Conservation (phyloP, 2,113 vertebrate species). For the Microcebus murinus region DNA sequence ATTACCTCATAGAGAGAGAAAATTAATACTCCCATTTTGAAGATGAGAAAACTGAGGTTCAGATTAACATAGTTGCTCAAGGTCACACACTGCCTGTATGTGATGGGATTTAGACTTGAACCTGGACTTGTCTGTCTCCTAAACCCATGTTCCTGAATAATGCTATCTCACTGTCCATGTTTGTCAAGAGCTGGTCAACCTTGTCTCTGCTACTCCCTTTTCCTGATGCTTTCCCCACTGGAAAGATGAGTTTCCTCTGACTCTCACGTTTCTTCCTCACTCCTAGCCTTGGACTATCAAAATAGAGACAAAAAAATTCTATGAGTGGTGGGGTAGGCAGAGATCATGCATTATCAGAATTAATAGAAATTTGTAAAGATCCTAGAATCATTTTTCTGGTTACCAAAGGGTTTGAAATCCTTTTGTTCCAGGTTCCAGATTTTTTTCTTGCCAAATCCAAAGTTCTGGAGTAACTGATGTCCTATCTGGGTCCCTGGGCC, state of each 20-base stretch:
- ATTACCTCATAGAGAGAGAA: conserved; percentile 11
- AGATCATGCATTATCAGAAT: conserved; percentile 44
- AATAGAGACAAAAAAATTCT: conserved; percentile 36
- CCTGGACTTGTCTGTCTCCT: not conserved
- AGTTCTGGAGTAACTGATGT: not conserved
- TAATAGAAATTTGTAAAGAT: not conserved
- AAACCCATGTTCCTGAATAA: not conserved
- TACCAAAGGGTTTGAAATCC: not conserved
- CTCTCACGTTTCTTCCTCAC: not conserved
- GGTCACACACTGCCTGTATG: not conserved
- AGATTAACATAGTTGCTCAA: conserved; percentile 34
- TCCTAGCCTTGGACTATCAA: not conserved
- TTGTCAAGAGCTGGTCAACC: not conserved
- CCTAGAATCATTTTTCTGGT: conserved; percentile 42
- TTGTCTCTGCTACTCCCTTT: not conserved
- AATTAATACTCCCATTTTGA: conserved; percentile 31
- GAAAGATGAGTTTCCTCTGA: not conserved
- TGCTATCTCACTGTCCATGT: not conserved
- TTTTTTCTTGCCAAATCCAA: not conserved
- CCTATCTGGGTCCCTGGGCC: not conserved
- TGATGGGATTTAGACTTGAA: conserved; percentile 1
- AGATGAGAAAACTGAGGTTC: conserved; percentile 22
- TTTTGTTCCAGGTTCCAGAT: not conserved
- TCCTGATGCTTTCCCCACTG: not conserved
- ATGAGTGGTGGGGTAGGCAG: not conserved